Conservation (phyloP, 2,888 invertebrate genomes). For the Vandiemenella viatica region DNA sequence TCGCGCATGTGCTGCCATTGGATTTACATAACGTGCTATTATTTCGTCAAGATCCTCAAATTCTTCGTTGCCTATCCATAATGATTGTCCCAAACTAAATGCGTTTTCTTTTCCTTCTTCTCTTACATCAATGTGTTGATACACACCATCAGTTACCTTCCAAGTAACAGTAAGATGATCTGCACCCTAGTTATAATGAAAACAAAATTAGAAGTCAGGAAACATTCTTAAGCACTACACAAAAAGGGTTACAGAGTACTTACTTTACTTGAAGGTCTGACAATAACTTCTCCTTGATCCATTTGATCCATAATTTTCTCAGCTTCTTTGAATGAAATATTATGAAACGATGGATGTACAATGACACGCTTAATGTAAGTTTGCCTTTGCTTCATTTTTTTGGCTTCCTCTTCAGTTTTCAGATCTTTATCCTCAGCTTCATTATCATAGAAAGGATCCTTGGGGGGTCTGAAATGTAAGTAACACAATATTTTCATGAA, state of each 20-base stretch:
- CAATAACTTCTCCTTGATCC: constrained; percentile 93
- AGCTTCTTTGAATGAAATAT: constrained; percentile 84
- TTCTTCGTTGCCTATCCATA: constrained; percentile 82
- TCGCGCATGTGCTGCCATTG: constrained; percentile 86
- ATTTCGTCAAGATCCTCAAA: constrained; percentile 99
- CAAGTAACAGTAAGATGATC: constrained; percentile 96
- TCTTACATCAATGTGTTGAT: constrained; percentile 89
- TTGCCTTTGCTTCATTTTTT: constrained; percentile 65
- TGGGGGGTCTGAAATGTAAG: constrained; percentile 52
- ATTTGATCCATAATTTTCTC: constrained; percentile 78
- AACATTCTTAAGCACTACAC: neutral
- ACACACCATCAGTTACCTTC: constrained; percentile 90
- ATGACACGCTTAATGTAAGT: constrained; percentile 92
- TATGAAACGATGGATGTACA: constrained; percentile 93
- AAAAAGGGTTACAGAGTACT: constrained; percentile 6
- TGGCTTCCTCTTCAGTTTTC: constrained; percentile 62
- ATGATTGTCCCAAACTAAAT: constrained; percentile 76
- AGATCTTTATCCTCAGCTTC: constrained; percentile 67
- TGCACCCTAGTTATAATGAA: constrained; percentile 51
- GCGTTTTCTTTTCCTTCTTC: constrained; percentile 95
- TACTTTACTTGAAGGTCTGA: constrained; percentile 90
- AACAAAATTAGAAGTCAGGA: no score
- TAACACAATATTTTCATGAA: constrained; percentile 4
- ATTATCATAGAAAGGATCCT: constrained; percentile 83
- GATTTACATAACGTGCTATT: constrained; percentile 87